phyloP scores from a whole-genome alignment of 2,797 vertebrate species.

The Danionella dracula region DNA sequence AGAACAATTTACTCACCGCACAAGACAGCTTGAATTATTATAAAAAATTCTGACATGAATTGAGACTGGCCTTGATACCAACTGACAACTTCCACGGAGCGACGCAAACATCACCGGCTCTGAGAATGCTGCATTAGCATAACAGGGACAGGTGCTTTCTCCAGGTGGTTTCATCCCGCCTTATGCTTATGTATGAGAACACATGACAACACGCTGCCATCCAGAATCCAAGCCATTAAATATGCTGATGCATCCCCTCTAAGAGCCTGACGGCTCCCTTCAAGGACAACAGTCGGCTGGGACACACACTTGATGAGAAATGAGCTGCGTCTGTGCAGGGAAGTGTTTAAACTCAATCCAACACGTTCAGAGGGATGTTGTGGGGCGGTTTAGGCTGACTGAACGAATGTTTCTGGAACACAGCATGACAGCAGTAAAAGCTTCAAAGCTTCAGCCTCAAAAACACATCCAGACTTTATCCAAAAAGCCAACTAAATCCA shows the following conservation, averaged over 20 bases:
- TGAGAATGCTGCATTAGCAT: conserved; percentile 15
- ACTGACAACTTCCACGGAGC: not conserved
- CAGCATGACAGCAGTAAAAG: not conserved
- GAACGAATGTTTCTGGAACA: not conserved
- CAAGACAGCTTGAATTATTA: not conserved
- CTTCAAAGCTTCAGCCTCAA: not conserved
- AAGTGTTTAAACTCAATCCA: not conserved
- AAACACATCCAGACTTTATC: not conserved
- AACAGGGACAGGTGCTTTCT: conserved; percentile 18
- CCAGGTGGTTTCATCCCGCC: conserved; percentile 12
- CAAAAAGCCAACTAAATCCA: no score
- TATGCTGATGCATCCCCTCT: conserved; percentile 12
- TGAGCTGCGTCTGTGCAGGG: not conserved
- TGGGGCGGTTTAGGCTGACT: not conserved
- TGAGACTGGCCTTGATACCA: not conserved
- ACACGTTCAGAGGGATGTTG: not conserved
- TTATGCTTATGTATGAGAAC: conserved; percentile 31
- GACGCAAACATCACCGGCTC: conserved; percentile 3
- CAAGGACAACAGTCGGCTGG: conserved; percentile 15
- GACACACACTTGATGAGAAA: not conserved
- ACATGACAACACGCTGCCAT: conserved; percentile 16
- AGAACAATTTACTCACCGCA: not conserved
- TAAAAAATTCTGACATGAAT: not conserved
- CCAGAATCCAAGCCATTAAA: conserved; percentile 21
- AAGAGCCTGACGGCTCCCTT: conserved; percentile 14